These are phyloP conservation scores for Monodelphis domestica DNA, from an alignment of 2,797 vertebrate species.

Conservation along the genomic window DNA sequence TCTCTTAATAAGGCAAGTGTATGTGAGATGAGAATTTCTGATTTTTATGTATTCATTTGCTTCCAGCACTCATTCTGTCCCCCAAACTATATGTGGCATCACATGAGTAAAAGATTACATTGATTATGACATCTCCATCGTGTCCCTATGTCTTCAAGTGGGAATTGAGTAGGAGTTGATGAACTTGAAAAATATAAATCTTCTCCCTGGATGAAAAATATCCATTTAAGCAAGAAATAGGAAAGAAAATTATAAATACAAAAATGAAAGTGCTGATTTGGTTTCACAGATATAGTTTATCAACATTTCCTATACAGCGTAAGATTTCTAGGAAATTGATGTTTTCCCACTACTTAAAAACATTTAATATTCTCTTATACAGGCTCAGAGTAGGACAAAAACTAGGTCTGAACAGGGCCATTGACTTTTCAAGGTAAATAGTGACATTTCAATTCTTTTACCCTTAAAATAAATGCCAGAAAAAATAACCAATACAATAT, in stretches of 20 bases:
- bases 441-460: neutral
- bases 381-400: slow-evolving; percentile 30
- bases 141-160: slow-evolving; percentile 50
- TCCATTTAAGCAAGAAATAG: slow-evolving; percentile 65
- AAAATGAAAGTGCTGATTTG: slow-evolving; percentile 10
- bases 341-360: slow-evolving; percentile 10
- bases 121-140: slow-evolving; percentile 62
- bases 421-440: neutral
- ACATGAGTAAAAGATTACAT: slow-evolving; percentile 32
- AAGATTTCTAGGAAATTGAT: slow-evolving; percentile 1
- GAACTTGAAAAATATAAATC: slow-evolving; percentile 58
- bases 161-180: slow-evolving; percentile 59
- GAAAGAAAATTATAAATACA: slow-evolving; percentile 48
- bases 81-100: slow-evolving; percentile 52
- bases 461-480: neutral
- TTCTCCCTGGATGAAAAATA: slow-evolving; percentile 64
- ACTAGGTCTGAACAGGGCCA: slow-evolving; percentile 18
- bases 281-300: slow-evolving; percentile 39
- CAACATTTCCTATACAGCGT: slow-evolving; percentile 33
- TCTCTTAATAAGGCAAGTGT: slow-evolving; percentile 47
- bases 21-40: slow-evolving; percentile 43
- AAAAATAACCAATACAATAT: neutral
- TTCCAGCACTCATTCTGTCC: slow-evolving; percentile 29
- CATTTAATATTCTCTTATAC: slow-evolving; percentile 34
- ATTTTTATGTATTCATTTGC: slow-evolving; percentile 52